Percentiles rank a stretch among this genome's conserved stretches.
Conservation (phyloP, 2,888 invertebrate species). For the Pilophorus perplexus region DNA sequence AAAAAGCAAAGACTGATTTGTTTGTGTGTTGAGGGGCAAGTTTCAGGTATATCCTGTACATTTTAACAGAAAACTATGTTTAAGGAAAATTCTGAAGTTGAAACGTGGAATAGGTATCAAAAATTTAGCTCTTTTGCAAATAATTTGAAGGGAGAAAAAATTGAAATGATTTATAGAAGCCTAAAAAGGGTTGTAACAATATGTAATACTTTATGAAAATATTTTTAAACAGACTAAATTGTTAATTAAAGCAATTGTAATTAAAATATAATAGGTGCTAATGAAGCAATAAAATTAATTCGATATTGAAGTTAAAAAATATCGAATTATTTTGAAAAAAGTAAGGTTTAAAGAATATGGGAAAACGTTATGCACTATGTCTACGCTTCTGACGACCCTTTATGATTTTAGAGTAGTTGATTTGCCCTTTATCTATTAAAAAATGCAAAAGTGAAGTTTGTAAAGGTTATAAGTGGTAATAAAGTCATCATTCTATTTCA, state of each 20-base stretch:
- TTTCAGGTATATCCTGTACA: conserved; percentile 42
- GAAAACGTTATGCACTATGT: conserved; percentile 34
- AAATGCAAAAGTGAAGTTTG: conserved; percentile 44
- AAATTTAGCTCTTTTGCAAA: conserved; percentile 44
- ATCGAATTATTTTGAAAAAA: conserved; percentile 30
- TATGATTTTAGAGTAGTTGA: conserved; percentile 45
- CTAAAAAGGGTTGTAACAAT: conserved; percentile 39
- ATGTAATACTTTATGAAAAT: conserved; percentile 40
- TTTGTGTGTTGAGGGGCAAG: conserved; percentile 43
- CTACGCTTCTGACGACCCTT: conserved; percentile 41
- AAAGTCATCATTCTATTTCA: conserved; percentile 43
- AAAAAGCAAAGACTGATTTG: conserved; percentile 44
- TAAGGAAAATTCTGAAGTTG: conserved; percentile 39
- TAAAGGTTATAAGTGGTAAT: conserved; percentile 45
- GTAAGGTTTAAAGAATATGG: conserved; percentile 1
- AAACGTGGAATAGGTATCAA: conserved; percentile 43
- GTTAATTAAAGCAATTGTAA: conserved; percentile 42
- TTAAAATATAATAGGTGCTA: conserved; percentile 42
- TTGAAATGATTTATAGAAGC: conserved; percentile 41
- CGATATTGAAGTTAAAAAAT: conserved; percentile 18
- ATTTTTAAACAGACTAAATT: conserved; percentile 45
- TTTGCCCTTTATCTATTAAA: conserved; percentile 40
- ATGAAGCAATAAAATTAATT: conserved; percentile 43
- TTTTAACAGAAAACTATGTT: conserved; percentile 43
- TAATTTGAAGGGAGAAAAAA: conserved; percentile 20